phyloP scores from a whole-genome alignment of 2,797 vertebrate species.

The Ceryle rudis region DNA sequence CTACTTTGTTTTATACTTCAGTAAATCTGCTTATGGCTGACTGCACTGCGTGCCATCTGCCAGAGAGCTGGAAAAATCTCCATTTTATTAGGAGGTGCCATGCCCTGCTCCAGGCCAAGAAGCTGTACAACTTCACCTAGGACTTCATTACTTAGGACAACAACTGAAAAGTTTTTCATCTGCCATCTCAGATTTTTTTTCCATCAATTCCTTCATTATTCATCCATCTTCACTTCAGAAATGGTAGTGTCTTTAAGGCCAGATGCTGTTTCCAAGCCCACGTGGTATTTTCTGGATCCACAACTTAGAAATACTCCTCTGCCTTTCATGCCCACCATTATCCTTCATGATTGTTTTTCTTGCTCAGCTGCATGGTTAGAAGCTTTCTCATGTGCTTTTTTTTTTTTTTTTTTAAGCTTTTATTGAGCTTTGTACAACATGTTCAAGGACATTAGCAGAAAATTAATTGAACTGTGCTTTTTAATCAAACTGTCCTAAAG shows the following conservation, averaged over 20 bases:
- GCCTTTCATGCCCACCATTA: background rate
- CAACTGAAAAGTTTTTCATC: background rate
- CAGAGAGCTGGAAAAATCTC: slow-evolving; percentile 1
- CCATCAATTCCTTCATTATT: background rate
- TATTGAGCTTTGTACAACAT: background rate
- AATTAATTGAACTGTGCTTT: background rate
- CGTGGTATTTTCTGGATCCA: background rate
- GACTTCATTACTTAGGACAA: background rate
- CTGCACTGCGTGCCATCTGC: background rate
- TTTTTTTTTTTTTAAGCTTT: background rate
- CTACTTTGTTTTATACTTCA: background rate
- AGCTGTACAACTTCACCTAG: background rate
- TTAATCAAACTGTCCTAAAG: background rate
- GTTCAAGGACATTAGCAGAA: background rate
- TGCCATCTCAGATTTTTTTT: background rate
- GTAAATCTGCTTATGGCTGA: background rate
- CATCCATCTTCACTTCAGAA: background rate
- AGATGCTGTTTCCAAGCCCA: background rate
- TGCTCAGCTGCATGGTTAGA: background rate
- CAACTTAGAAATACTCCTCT: background rate
- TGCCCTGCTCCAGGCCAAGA: background rate
- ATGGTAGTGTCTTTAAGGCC: background rate
- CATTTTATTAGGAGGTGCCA: background rate
- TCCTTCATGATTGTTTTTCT: background rate
- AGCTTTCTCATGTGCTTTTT: background rate